phyloP scores from a whole-genome alignment of 1,140 invertebrate genomes.

The Papilio polyxenes region DNA sequence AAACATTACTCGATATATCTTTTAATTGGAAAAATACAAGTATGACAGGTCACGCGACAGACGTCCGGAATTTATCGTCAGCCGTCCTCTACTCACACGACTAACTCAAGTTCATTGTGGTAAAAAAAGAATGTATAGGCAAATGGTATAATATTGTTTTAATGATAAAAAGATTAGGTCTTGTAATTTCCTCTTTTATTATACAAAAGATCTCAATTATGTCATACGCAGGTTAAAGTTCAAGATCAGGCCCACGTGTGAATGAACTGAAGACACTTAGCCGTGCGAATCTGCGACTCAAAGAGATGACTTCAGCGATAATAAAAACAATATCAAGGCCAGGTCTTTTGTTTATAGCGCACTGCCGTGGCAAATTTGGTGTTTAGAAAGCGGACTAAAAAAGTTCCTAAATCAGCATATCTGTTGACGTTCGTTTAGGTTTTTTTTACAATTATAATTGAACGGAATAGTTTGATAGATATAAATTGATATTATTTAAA shows the following conservation, averaged over 20 bases:
- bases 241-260: slow-evolving; percentile 48
- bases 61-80: background rate
- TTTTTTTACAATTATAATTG: background rate
- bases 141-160: background rate
- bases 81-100: background rate
- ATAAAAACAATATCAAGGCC: slow-evolving; percentile 54
- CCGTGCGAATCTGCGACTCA: slow-evolving; percentile 48
- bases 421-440: background rate
- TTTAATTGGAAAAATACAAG: background rate
- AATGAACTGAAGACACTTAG: slow-evolving; percentile 51
- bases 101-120: background rate
- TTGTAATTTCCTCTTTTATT: slow-evolving; percentile 14
- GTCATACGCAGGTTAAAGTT: slow-evolving; percentile 45
- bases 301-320: slow-evolving; percentile 37
- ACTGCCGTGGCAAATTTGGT: slow-evolving; percentile 27
- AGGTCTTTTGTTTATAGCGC: slow-evolving; percentile 42
- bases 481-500: background rate
- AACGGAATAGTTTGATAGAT: background rate
- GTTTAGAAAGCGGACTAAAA: slow-evolving; percentile 24
- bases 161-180: background rate
- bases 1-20: too few relatives aligned
- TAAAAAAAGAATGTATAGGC: background rate
- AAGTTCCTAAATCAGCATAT: slow-evolving; percentile 1
- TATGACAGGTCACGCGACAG: background rate
- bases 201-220: slow-evolving; percentile 25